Evolutionary conservation across 2,113 vertebrate genomes (phyloP), one percentile per base, ranked within the genome.

Genomic region (Athene noctua): DNA sequence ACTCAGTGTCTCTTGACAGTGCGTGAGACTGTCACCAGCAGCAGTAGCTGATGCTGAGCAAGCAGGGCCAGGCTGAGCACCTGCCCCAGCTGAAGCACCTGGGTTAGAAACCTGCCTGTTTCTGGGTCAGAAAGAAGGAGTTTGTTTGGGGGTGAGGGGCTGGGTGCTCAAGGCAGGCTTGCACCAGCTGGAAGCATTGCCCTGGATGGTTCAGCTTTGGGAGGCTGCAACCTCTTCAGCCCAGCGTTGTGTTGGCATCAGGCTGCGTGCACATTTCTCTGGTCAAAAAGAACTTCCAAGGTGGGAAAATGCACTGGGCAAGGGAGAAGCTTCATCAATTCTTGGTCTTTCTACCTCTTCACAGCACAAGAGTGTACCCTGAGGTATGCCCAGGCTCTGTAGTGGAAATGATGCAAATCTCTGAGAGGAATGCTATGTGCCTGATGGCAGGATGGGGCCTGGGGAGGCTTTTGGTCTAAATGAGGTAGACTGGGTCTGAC

Each of bases 211-310:
- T 80, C 16, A 3, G n/a, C 27, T 87, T 15, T 68, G 32, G 4
- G n/a, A 18, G 21, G 11, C 32, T 61, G 20, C 30, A 73, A n/a
- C 49, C 32, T 36, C 49, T 38, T 59, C 42, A 66, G 49, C 22
- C 19, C 1, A 2, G 32, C 0, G 0, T 3, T 47, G 18, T 5
- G 3, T 3, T 66, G 47, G 13, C 6, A 4, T 61, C 26, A 23
- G 13, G 17, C 3, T 74, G 22, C 14, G 6, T 2, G 7, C 10
- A 10, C 61, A 81, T 74, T 92, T 85, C 36, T 73, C 54, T 20
- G 51, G 46, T 40, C 30, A 40, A 30, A 30, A 92, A 74, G 25
- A 67, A 30, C 21, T 58, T 74, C 14, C 9, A 74, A 13, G 11
- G 38, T 59, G 32, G 51, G 18, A 80, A 89, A 80, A 59, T 3